Conservation (phyloP, 2,113 vertebrate species). For the Stegastes partitus region DNA sequence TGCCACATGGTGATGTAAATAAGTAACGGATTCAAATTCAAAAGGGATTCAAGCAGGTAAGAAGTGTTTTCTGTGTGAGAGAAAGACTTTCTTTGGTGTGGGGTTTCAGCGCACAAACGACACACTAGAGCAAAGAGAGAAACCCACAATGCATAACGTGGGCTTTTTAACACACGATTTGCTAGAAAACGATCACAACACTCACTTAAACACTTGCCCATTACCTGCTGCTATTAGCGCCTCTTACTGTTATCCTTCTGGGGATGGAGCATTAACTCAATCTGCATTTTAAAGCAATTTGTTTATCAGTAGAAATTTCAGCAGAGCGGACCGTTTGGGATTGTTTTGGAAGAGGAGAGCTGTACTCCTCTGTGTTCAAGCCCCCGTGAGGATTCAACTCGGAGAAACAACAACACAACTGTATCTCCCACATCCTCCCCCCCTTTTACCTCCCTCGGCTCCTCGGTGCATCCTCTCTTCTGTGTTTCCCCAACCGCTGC, state of each 20-base stretch:
- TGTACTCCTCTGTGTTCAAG: slow-evolving; percentile 27
- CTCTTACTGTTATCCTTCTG: background rate
- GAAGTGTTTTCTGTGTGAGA: no score
- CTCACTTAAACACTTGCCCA: background rate
- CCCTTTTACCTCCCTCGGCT: slow-evolving; percentile 32
- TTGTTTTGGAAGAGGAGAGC: background rate
- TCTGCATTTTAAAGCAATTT: background rate
- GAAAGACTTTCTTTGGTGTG: no score
- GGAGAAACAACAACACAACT: slow-evolving; percentile 30
- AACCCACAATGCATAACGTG: no score
- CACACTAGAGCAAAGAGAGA: no score
- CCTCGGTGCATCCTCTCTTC: slow-evolving; percentile 43
- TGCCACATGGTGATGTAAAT: no score
- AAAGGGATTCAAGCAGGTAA: no score
- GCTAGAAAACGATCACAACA: background rate
- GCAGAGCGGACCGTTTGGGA: slow-evolving; percentile 11
- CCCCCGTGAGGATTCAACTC: slow-evolving; percentile 27
- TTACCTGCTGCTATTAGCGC: background rate
- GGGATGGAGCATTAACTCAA: background rate
- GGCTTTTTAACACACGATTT: background rate
- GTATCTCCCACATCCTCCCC: slow-evolving; percentile 23
- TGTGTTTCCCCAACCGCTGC: slow-evolving; percentile 40
- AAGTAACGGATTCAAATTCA: no score
- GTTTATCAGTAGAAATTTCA: background rate
- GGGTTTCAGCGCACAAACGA: no score